A percentile compares a stretch with the other conserved stretches of the same genome.
phyloP scores from a whole-genome alignment of 1,140 invertebrate species.

The Pseudomyrmex dendroicus region DNA sequence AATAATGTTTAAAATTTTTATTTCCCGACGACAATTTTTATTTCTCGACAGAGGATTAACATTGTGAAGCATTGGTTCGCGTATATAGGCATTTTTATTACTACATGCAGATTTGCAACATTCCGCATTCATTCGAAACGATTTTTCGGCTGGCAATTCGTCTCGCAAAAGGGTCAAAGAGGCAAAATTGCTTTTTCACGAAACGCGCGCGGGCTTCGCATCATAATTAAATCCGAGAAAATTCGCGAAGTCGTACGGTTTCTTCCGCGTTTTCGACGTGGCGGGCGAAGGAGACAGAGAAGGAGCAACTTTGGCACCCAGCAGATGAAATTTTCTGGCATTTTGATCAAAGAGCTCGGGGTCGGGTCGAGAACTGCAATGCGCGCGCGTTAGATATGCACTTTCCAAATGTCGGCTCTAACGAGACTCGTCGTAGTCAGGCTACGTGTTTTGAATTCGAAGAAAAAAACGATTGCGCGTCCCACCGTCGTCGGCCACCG shows the following conservation, averaged over 20 bases:
- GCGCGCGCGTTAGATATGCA: background rate
- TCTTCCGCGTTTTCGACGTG: slow-evolving; percentile 19
- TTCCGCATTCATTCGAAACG: slow-evolving; percentile 3
- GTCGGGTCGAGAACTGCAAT: slow-evolving; percentile 3
- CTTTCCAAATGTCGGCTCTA: slow-evolving; percentile 50
- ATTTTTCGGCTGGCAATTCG: slow-evolving; percentile 48
- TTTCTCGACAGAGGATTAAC: background rate
- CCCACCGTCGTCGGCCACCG: slow-evolving; percentile 3
- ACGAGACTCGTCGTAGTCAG: slow-evolving; percentile 46
- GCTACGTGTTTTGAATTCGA: slow-evolving; percentile 49
- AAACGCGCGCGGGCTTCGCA: slow-evolving; percentile 44
- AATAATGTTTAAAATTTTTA: background rate
- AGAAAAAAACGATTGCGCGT: slow-evolving; percentile 56
- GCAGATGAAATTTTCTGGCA: slow-evolving; percentile 67
- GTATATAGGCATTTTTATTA: slow-evolving; percentile 1
- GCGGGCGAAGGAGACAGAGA: slow-evolving; percentile 38
- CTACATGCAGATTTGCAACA: background rate
- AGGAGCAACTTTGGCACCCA: slow-evolving; percentile 50
- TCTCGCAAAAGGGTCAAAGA: slow-evolving; percentile 47
- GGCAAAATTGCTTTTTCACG: slow-evolving; percentile 33
- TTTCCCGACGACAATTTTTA: too few relatives aligned
- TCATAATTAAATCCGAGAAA: slow-evolving; percentile 70
- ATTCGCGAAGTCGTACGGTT: slow-evolving; percentile 65
- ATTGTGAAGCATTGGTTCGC: background rate
- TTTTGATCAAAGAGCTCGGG: slow-evolving; percentile 64